phyloP scores from a whole-genome alignment of 2,797 vertebrate genomes.

The Scomberomorus guttatus region DNA sequence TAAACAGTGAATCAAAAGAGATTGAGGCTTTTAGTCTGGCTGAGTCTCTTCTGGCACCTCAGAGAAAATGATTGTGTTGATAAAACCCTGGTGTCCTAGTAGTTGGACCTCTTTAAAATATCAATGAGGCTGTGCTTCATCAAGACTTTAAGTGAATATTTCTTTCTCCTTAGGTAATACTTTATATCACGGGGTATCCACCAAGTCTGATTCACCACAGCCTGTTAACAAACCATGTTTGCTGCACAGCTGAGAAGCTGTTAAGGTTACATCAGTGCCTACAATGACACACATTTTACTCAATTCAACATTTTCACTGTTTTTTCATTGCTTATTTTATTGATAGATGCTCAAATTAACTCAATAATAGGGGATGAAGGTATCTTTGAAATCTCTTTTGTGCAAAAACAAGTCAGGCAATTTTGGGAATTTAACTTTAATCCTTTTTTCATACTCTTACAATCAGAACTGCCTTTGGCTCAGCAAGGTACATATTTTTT shows the following conservation, averaged over 20 bases:
- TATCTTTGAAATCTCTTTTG: background rate
- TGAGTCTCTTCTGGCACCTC: conserved; percentile 4
- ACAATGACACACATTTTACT: background rate
- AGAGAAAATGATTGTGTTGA: conserved; percentile 38
- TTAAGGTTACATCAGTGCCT: background rate
- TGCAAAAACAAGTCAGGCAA: too few species aligned
- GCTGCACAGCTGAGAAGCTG: background rate
- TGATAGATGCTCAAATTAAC: background rate
- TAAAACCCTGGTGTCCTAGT: conserved; percentile 5
- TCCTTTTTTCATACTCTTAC: background rate
- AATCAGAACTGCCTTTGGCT: background rate
- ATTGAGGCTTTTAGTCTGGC: background rate
- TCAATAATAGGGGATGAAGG: background rate
- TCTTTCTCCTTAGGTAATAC: background rate
- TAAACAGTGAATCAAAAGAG: background rate
- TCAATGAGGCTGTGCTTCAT: background rate
- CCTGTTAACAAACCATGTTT: background rate
- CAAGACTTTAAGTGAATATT: background rate
- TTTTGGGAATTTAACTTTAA: too few species aligned
- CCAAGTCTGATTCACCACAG: background rate
- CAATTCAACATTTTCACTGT: background rate
- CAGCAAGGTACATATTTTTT: background rate
- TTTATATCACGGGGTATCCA: background rate
- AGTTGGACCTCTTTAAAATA: conserved; percentile 22
- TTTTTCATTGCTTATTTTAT: background rate